Percentiles rank a stretch among this genome's conserved stretches.
Conservation (phyloP, 2,888 invertebrate species). For the Latrodectus elegans region DNA sequence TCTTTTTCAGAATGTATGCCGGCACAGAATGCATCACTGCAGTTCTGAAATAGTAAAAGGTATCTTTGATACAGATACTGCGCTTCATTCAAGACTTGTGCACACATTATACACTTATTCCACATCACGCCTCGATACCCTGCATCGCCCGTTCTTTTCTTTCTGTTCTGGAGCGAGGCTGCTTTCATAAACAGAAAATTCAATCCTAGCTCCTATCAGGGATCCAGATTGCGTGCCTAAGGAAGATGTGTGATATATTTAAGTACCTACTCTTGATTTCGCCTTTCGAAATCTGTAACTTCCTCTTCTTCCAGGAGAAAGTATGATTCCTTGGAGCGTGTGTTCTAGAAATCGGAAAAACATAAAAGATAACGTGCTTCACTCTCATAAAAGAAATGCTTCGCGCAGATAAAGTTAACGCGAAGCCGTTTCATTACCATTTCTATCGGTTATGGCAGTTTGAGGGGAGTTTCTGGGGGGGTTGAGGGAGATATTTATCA, state of each 20-base stretch:
- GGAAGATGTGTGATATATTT: slow-evolving; percentile 18
- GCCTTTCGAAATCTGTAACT: neutral
- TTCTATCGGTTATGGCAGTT: neutral
- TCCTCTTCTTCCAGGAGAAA: neutral
- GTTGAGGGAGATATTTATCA: neutral
- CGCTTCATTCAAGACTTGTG: no score
- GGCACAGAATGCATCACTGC: no score
- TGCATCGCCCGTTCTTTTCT: no score
- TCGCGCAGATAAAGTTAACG: slow-evolving; percentile 18
- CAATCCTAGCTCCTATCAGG: slow-evolving; percentile 8
- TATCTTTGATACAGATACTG: no score
- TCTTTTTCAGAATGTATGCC: no score
- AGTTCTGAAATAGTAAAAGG: no score
- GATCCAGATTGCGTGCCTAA: slow-evolving; percentile 27
- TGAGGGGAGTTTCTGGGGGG: neutral
- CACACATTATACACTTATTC: no score
- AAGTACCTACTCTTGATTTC: slow-evolving; percentile 8
- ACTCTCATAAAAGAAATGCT: neutral
- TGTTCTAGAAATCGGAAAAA: slow-evolving; percentile 58
- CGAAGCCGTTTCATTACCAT: slow-evolving; percentile 47
- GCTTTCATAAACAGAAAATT: neutral
- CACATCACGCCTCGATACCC: no score
- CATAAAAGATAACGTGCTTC: slow-evolving; percentile 62
- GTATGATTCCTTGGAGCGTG: slow-evolving; percentile 17
- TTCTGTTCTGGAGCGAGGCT: no score